Base-by-base conservation (phyloP, 2,888 invertebrate species). In the Melinaea marsaeus region DNA sequence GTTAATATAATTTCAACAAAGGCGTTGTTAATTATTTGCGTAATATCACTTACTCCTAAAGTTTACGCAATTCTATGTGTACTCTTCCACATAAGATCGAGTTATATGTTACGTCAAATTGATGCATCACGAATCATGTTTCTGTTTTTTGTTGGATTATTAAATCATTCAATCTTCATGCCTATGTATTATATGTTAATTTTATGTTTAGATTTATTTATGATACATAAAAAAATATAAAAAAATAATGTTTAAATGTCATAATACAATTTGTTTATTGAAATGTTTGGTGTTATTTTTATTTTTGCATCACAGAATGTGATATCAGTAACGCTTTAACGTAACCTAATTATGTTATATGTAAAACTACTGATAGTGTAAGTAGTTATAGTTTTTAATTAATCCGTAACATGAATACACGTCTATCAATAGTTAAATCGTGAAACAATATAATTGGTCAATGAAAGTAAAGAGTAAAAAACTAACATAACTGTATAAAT, bases 401-500 rank as follows among this genome's bases (percentile, higher is more conserved):
- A 69, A 69, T 67, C 64, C 66, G 69, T 63, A 67, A 67, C 67
- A 58, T 67, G 66, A 62, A 63, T 62, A 63, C 69, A 66, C 67
- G 66, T 58, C 70, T 65, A 64, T 64, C 60, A 61, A 63, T 61
- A 63, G 63, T 64, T 58, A 63, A 68, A 64, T 64, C 67, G 61
- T 64, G 63, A 67, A 70, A 67, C 70, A 64, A 48, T 64, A 64
- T 70, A 70, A 70, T 69, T 70, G 69, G 66, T 61, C 62, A 58
- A 69, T 63, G 68, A 68, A 68, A 66, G 69, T 69, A 62, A 58
- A 64, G 64, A 69, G 64, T 64, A 62, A 69, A 70, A 69, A 69
- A 66, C 61, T 64, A 57, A 64, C 70, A 64, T 67, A 66, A 58
- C 63, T 69, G 70, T 70, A 70, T 70, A 70, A 67, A 70, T 69